Evolutionary conservation across 2,888 invertebrate species (phyloP), one percentile per base, ranked within the genome.

Genomic region (Epicampocera succincta): DNA sequence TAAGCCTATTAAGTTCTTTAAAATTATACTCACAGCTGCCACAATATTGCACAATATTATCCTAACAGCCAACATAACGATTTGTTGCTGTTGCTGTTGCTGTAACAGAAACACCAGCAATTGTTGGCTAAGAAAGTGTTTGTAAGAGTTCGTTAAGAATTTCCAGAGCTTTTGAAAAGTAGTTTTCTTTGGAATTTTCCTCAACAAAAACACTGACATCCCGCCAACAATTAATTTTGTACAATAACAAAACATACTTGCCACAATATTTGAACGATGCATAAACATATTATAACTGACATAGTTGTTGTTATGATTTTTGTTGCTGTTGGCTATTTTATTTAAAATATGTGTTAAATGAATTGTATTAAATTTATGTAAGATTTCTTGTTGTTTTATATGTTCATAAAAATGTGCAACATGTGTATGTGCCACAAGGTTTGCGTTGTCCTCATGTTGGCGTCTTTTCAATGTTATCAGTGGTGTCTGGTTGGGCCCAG

Each of bases 281-380:
- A 50, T 42, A 66, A 33, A 42, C 15, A 25, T 17, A 0, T 25
- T 25, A 9, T 3, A 29, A 8, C 17, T 33, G 1, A 33, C 33
- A 8, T 9, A 15, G 12, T 29, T 29, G 1, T 33, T 48, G 12
- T 58, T 15, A 21, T 56, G 12, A 9, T 13, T 15, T 2, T 46
- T 40, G 9, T 9, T 71, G 1, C 9, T 60, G 8, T 2, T 33
- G n/a, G 52, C 0, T n/a, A n/a, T 65, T 33, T 50, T 33, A n/a
- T 50, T n/a, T 19, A 75, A 75, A 50, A 68, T 60, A 29, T 75
- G 19, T 50, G 15, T 50, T 19, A 76, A 44, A n/a, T 76, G 52
- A 25, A 72, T 60, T 38, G 56, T 72, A 58, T 78, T 72, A 25
- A 72, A 72, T 52, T 78, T 72, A 50, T 72, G 56, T 38, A 78